Evolutionary conservation across 2,888 invertebrate genomes (phyloP), one percentile per base, ranked within the genome.

Genomic region (Elysia crispata): DNA sequence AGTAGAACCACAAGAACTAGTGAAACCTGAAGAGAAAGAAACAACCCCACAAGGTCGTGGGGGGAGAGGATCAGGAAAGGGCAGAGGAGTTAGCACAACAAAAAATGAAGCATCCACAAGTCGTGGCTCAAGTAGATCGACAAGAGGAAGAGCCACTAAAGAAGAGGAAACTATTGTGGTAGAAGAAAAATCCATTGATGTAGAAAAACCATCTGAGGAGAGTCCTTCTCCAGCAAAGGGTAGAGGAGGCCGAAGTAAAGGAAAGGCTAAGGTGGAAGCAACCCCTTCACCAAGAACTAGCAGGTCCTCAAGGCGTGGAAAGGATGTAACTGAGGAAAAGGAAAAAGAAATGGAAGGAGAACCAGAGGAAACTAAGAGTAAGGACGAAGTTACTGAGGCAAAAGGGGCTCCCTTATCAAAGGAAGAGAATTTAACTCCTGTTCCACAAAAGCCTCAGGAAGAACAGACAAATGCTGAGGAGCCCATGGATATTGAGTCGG

Each of bases 1-100:
- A 74, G 67, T 67, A 57, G 60, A 60, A 15, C n/a, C 60, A 20
- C 60, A 20, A 60, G 60, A 60, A 23, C 6, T 20, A 23, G 23
- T 5, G 15, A 20, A 60, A 18, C 11, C 41, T 41, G 41, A 41
- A 64, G 62, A 50, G 30, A 25, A 30, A 25, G 73, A 60, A 1
- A 23, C 78, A 28, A 54, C 69, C 11, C 72, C 78, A n/a, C 72
- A 78, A 57, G 74, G 79, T 25, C 60, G 79, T 25, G 62, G 73
- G 28, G 74, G 64, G 30, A 66, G 74, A 0, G 28, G 49, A 3
- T 31, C 66, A 15, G 67, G 30, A 8, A 74, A 54, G 33, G 74
- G 60, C 60, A 60, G 23, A 60, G 60, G 60, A 23, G 60, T 18
- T 3, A 41, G 41, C 11, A 11, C 41, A 41, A 41, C 5, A 6